Evolutionary conservation across 1,140 invertebrate genomes (phyloP), one percentile per base, ranked within the genome.

Genomic region (Ceratina calcarata): DNA sequence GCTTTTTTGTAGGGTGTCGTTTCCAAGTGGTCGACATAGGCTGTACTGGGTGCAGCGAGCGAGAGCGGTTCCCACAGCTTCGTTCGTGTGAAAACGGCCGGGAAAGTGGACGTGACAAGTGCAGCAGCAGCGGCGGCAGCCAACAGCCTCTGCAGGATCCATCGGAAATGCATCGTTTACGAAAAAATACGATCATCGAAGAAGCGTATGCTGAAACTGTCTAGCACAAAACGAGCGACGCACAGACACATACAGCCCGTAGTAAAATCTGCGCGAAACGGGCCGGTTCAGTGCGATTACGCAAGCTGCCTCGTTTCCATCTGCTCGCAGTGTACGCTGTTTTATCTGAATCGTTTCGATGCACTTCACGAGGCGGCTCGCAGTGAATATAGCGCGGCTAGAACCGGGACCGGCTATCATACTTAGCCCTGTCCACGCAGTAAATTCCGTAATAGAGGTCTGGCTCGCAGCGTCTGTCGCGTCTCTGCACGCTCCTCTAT

Each of bases 101-200:
- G 89, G 86, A 89, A 89, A 90, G 88, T 89, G 82, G 83, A 87
- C 85, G 88, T 85, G 88, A 90, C 89, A 90, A 89, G 88, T 90
- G 89, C 83, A 74, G 37, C 72, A 64, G 51, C 61, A 60, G 66
- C 51, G 16, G 51, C 51, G 7, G 16, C 53, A 55, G 53, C 53
- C 49, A 45, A 6, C 37, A 13, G 51, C 60, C 20, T 20, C 64
- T 18, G n/a, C 73, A 37, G 71, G 62, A 75, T 81, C 69, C n/a
- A 77, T 84, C 68, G 79, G 79, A 79, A 81, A 76, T 69, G 24
- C 66, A 61, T 60, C 45, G 72, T 57, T n/a, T 7, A 60, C 15
- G 70, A 60, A 79, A 74, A 74, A 74, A 22, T 18, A 24, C 12
- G 51, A 57, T 69, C 22, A 55, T 55, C 53, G 53, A 55, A 55